Conservation (phyloP, 2,888 invertebrate genomes). For the Diarsia brunnea region DNA sequence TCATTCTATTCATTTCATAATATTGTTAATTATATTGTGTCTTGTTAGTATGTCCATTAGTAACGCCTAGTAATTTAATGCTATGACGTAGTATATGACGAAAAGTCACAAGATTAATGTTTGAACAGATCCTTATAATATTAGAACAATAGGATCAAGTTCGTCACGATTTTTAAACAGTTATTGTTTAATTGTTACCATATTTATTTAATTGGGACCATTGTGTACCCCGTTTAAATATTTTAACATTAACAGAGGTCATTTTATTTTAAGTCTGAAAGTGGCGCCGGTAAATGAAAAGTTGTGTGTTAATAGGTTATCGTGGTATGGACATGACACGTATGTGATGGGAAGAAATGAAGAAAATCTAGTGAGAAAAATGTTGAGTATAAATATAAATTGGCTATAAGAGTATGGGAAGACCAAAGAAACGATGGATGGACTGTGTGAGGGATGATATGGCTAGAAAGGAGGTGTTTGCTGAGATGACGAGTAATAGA, state of each 20-base stretch:
- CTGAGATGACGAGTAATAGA: too few relatives aligned
- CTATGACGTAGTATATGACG: conserved; percentile 12
- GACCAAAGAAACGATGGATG: too few relatives aligned
- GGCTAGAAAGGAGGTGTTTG: too few relatives aligned
- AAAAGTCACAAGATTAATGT: not conserved
- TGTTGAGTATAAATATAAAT: too few relatives aligned
- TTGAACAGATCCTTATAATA: conserved; percentile 15
- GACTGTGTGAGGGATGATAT: too few relatives aligned
- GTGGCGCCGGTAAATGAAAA: too few relatives aligned
- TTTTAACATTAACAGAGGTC: not conserved
- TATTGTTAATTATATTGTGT: not conserved
- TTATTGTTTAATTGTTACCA: conserved; percentile 23
- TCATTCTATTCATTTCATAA: not conserved
- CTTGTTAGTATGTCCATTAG: not conserved
- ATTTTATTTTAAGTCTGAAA: not conserved
- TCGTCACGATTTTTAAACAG: conserved; percentile 33
- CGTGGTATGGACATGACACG: too few relatives aligned
- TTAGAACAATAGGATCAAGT: conserved; percentile 26
- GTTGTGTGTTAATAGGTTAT: too few relatives aligned
- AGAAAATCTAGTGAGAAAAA: too few relatives aligned
- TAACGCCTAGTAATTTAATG: not conserved
- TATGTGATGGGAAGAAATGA: too few relatives aligned
- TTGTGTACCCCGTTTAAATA: conserved; percentile 2
- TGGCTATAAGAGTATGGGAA: too few relatives aligned
- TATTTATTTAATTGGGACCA: conserved; percentile 12